Evolutionary conservation across 2,113 vertebrate species (phyloP).

Genomic region (Notarius quadriscutis): DNA sequence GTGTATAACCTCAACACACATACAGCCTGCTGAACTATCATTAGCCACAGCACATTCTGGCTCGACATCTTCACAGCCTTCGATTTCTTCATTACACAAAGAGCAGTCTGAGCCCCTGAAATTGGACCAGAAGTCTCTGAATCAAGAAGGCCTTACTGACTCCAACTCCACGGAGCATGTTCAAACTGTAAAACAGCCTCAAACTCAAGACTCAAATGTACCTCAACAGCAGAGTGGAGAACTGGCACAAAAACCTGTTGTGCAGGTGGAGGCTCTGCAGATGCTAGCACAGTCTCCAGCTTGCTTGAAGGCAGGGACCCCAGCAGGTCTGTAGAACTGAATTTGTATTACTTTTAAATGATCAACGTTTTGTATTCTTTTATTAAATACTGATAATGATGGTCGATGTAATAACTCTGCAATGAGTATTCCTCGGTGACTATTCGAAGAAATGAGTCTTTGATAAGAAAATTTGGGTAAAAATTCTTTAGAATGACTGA

Average conservation of each 20-base stretch:
- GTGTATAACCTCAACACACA: background rate
- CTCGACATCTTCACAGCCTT: background rate
- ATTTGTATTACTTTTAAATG: background rate
- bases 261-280: background rate
- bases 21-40: background rate
- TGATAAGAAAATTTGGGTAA: background rate
- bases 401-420: background rate
- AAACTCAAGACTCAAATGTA: background rate
- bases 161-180: background rate
- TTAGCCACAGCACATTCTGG: background rate
- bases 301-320: background rate
- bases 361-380: background rate
- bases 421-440: background rate
- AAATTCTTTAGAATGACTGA: background rate
- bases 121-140: background rate
- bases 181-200: background rate
- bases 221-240: conserved; percentile 5
- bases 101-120: background rate
- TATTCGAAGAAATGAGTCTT: background rate
- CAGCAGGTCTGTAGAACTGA: conserved; percentile 9
- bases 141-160: background rate
- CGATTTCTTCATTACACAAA: background rate
- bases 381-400: background rate
- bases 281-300: background rate
- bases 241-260: background rate